Base-by-base conservation (phyloP, 1,140 invertebrate species). In the Dufourea novaeangliae region DNA sequence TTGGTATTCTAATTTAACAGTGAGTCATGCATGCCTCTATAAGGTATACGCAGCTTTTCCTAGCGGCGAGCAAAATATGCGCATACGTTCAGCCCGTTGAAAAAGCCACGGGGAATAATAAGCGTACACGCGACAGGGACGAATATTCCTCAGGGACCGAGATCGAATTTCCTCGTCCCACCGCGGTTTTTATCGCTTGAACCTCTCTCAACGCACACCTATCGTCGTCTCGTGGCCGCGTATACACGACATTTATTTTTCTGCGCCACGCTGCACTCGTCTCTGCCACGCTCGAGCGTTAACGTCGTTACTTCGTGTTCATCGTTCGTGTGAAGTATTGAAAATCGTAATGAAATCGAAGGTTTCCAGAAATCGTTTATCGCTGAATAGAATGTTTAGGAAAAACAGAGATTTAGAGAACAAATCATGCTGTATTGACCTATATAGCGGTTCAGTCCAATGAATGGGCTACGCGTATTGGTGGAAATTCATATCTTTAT, bases 1-100 rank as follows among this genome's bases (percentile, higher is more conserved):
- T 56, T 32, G 54, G 71, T 83, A 76, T 83, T 84, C 81, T 83
- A 80, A 84, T 84, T 84, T 76, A 62, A 62, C 81, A 52, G 71
- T 46, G 68, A 80, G 64, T 83, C 67, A 72, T 76, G 70, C 67
- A 79, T 54, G 61, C 70, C 66, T 67, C 46, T 68, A 75, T 44
- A 57, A 57, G 34, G 61, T 52, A n/a, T n/a, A 73, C 63, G 67
- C 50, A 61, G 62, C 62, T 79, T 54, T 74, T 63, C 54, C 54
- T 27, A 37, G 11, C 20, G 54, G 11, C 41, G 44, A 39, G 57
- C 25, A 79, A 84, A 84, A 84, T 84, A 84, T 84, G 83, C 73
- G 82, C 83, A 78, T 80, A 84, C 37, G 78, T 66, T 79, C 61
- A 64, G n/a, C 44, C 63, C 17, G 44, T 20, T 62, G 76, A 80